Conservation (phyloP, 2,888 invertebrate species). For the Dioctria rufipes region DNA sequence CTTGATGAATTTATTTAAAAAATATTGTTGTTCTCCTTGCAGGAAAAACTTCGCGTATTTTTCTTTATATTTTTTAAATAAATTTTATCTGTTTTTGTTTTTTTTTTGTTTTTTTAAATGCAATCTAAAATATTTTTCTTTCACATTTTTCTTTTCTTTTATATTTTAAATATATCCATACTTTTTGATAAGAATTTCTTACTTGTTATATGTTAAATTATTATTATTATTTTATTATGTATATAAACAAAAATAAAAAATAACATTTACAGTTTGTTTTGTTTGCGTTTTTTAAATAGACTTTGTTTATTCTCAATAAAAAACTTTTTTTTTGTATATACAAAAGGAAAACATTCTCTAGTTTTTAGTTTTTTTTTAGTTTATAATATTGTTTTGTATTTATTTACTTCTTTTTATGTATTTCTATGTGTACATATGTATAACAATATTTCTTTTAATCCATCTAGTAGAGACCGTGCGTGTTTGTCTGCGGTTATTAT, state of each 20-base stretch:
- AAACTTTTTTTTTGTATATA: conserved; percentile 20
- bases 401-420: conserved; percentile 30
- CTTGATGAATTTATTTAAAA: conserved; percentile 15
- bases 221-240: no score
- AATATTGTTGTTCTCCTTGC: background rate
- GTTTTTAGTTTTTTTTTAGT: conserved; percentile 23
- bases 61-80: background rate
- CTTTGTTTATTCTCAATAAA: conserved; percentile 33
- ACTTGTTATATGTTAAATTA: conserved; percentile 10
- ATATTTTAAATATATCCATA: conserved; percentile 28
- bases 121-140: conserved; percentile 28
- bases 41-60: background rate
- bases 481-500: conserved; percentile 18
- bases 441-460: conserved; percentile 34
- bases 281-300: conserved; percentile 23
- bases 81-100: background rate
- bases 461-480: conserved; percentile 49
- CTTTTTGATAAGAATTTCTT: conserved; percentile 39
- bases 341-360: conserved; percentile 50
- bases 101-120: background rate
- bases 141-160: background rate
- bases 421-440: conserved; percentile 40
- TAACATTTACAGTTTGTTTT: conserved; percentile 27
- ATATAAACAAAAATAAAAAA: conserved; percentile 34
- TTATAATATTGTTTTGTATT: conserved; percentile 35